Evolutionary conservation across 2,113 vertebrate species (phyloP).

Genomic region (Petaurus breviceps): DNA sequence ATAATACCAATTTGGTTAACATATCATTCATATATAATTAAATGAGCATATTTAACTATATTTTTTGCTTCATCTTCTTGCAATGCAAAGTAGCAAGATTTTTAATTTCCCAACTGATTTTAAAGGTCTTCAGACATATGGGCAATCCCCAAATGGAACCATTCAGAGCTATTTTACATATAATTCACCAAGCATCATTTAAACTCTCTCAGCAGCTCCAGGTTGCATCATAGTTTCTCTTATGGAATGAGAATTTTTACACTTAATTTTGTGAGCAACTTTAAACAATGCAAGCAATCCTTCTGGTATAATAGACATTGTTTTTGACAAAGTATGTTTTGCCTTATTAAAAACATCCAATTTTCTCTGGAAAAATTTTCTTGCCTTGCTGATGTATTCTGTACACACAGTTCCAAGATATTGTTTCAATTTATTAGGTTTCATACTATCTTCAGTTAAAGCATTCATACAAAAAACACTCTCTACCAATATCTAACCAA

Average conservation of each 20-base stretch:
- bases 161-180: not conserved
- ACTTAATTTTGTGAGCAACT: not conserved
- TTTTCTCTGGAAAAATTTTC: not conserved
- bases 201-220: not conserved
- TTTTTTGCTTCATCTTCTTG: not conserved
- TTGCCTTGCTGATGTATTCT: not conserved
- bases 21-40: not conserved
- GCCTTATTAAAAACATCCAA: not conserved
- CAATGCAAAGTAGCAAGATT: not conserved
- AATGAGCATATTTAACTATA: not conserved
- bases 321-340: not conserved
- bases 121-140: not conserved
- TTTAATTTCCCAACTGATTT: not conserved
- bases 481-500: not conserved
- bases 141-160: not conserved
- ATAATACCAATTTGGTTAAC: not conserved
- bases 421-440: too few species aligned
- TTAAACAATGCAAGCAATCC: not conserved
- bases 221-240: not conserved
- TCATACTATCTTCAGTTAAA: not conserved
- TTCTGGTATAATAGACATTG: not conserved
- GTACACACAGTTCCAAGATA: not conserved
- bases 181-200: not conserved
- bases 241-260: not conserved
- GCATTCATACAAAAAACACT: not conserved